These are phyloP conservation scores for Torymus texanus DNA, from an alignment of 2,888 invertebrate species.

Conservation along the genomic window DNA sequence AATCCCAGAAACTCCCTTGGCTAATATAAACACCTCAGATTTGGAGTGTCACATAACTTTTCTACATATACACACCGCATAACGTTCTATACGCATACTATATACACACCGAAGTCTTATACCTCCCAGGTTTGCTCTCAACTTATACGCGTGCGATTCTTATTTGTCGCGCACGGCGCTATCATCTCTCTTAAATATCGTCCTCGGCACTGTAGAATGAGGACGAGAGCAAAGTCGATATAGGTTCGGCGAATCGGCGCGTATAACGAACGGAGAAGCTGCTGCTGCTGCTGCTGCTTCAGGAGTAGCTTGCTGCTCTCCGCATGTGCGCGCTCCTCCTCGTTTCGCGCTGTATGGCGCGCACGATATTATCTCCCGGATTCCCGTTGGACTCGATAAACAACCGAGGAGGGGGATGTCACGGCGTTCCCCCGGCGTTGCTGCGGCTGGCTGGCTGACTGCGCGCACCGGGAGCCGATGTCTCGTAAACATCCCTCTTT, in stretches of 20 bases:
- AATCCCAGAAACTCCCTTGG: no score
- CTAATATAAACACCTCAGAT: no score
- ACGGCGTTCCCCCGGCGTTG: slow-evolving; percentile 59
- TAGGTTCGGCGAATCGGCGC: slow-evolving; percentile 44
- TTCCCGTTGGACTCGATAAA: slow-evolving; percentile 70
- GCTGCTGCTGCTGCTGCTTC: background rate
- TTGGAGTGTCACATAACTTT: no score
- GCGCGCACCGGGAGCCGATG: slow-evolving; percentile 65
- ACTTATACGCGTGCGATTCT: slow-evolving; percentile 5
- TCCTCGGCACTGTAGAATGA: background rate
- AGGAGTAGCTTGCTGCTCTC: background rate
- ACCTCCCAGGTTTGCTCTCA: no score
- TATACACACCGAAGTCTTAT: no score
- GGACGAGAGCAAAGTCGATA: slow-evolving; percentile 45
- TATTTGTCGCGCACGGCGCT: slow-evolving; percentile 46
- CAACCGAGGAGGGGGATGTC: slow-evolving; percentile 67
- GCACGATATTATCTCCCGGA: slow-evolving; percentile 65
- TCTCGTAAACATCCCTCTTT: slow-evolving; percentile 74
- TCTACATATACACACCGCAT: no score
- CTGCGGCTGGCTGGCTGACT: slow-evolving; percentile 51
- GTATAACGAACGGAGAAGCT: slow-evolving; percentile 26
- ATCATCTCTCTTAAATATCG: slow-evolving; percentile 33
- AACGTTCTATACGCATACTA: no score
- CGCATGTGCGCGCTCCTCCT: background rate
- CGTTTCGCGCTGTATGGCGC: slow-evolving; percentile 22